phyloP scores from a whole-genome alignment of 92 coral and sea anemone genomes.

The Pocillopora grandis region DNA sequence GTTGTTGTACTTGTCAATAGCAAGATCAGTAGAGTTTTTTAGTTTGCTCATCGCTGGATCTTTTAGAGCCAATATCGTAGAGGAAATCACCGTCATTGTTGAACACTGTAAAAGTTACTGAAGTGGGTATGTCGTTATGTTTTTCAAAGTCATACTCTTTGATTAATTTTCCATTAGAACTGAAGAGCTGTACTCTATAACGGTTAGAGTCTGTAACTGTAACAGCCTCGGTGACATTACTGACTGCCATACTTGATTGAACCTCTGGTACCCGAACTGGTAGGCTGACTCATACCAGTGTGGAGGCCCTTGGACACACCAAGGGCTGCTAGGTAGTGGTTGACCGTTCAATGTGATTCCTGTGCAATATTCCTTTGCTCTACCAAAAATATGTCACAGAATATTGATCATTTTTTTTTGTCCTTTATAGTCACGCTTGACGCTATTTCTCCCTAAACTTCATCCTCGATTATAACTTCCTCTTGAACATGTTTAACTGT shows the following conservation, averaged over 20 bases:
- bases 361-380: slow-evolving; percentile 30
- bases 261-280: background rate
- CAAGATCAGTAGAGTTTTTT: slow-evolving; percentile 33
- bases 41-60: slow-evolving; percentile 29
- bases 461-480: background rate
- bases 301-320: slow-evolving; percentile 34
- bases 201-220: background rate
- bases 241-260: background rate
- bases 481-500: slow-evolving; percentile 34
- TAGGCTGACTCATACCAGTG: background rate
- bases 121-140: background rate
- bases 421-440: slow-evolving; percentile 12
- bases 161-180: background rate
- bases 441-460: background rate
- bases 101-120: slow-evolving; percentile 40
- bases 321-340: slow-evolving; percentile 40
- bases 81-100: slow-evolving; percentile 48
- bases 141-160: background rate
- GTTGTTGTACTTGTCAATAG: slow-evolving; percentile 47
- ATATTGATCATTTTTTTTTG: slow-evolving; percentile 38
- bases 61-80: slow-evolving; percentile 32
- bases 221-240: background rate
- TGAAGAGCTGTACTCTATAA: background rate
- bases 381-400: background rate
- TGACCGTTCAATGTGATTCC: slow-evolving; percentile 34